A percentile compares a stretch with the other conserved stretches of the same genome.
phyloP scores from a whole-genome alignment of 2,888 invertebrate genomes.

The Lymantria dispar region DNA sequence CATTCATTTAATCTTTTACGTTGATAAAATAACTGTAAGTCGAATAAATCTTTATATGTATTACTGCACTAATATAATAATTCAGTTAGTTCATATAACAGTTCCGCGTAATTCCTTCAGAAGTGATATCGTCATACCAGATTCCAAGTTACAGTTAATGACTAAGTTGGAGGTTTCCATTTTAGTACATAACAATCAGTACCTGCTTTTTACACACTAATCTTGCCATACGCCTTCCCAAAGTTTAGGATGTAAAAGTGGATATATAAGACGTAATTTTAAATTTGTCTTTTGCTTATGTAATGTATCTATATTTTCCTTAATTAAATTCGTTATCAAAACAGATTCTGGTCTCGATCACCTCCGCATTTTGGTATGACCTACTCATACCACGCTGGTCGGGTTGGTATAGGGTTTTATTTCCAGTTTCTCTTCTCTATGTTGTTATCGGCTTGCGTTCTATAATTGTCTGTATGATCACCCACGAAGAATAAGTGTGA shows the following conservation, averaged over 20 bases:
- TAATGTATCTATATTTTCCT: too few species aligned
- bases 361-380: background rate
- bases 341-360: too few species aligned
- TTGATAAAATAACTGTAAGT: slow-evolving; percentile 29
- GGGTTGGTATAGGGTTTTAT: too few species aligned
- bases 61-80: slow-evolving; percentile 21
- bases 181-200: slow-evolving; percentile 48
- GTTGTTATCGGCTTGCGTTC: too few species aligned
- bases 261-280: too few species aligned
- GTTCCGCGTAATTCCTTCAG: slow-evolving; percentile 38
- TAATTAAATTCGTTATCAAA: too few species aligned
- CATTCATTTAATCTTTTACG: slow-evolving; percentile 37
- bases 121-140: slow-evolving; percentile 41
- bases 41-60: slow-evolving; percentile 28
- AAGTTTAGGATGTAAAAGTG: too few species aligned
- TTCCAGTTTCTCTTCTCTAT: too few species aligned
- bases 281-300: too few species aligned
- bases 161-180: slow-evolving; percentile 56
- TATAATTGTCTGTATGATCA: too few species aligned
- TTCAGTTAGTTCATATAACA: slow-evolving; percentile 40
- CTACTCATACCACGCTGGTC: background rate
- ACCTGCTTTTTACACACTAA: slow-evolving; percentile 51
- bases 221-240: slow-evolving; percentile 32
- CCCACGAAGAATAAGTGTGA: too few species aligned
- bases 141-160: slow-evolving; percentile 49